Conservation (phyloP, 2,888 invertebrate genomes). For the Steinernema carpocapsae region DNA sequence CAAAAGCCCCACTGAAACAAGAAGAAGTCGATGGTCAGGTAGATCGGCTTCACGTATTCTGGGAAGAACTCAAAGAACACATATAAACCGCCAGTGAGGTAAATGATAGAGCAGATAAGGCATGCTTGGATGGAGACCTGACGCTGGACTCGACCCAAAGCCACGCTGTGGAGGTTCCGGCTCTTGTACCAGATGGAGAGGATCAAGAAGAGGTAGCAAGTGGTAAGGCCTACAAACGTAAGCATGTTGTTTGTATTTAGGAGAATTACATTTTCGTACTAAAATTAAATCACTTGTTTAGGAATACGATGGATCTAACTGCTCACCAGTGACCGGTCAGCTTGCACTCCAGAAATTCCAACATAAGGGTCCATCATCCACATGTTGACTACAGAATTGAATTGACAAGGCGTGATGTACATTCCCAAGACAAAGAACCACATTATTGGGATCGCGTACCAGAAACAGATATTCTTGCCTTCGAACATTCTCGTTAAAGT, state of each 20-base stretch:
- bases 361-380: slow-evolving; percentile 17
- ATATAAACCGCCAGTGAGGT: background rate
- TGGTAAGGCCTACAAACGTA: background rate
- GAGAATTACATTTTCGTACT: background rate
- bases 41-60: background rate
- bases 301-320: background rate
- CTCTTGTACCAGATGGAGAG: slow-evolving; percentile 5
- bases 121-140: slow-evolving; percentile 25
- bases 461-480: background rate
- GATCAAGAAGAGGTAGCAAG: slow-evolving; percentile 18
- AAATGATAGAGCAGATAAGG: background rate
- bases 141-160: background rate
- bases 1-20: slow-evolving; percentile 7
- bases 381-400: background rate
- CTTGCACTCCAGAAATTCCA: background rate
- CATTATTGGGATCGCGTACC: background rate
- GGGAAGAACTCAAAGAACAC: slow-evolving; percentile 9
- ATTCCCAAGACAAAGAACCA: background rate
- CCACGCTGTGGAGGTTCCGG: background rate
- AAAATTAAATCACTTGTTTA: background rate
- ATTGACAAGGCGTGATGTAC: background rate
- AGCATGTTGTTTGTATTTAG: slow-evolving; percentile 14
- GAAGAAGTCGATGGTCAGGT: slow-evolving; percentile 1
- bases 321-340: background rate
- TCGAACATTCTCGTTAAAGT: background rate